phyloP scores from a whole-genome alignment of 1,140 invertebrate genomes.

The fruit fly (Drosophila melanogaster) region Release_6_plus_ISO1_MT NC_004354.4:11011501-11012000 shows the following conservation, averaged over 20 bases:
- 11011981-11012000: slow-evolving; percentile 59
- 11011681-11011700: slow-evolving; percentile 55
- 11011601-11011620: slow-evolving; percentile 5
- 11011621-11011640: slow-evolving; percentile 4
- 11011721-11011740: slow-evolving; percentile 1
- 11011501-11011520: background rate
- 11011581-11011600: background rate
- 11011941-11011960: slow-evolving; percentile 12
- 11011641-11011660: slow-evolving; percentile 64
- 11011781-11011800: slow-evolving; percentile 30
- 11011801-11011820: background rate
- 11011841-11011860: slow-evolving; percentile 36
- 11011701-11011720: slow-evolving; percentile 3
- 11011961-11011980: slow-evolving; percentile 53
- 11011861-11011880: slow-evolving; percentile 23
- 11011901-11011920: slow-evolving; percentile 3
- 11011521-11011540: slow-evolving; percentile 4
- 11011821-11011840: slow-evolving; percentile 7
- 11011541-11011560: slow-evolving; percentile 9
- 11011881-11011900: slow-evolving; percentile 39
- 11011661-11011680: slow-evolving; percentile 60
- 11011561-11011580: background rate
- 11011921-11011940: background rate
- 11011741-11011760: slow-evolving; percentile 8
- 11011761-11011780: slow-evolving; percentile 47